These are phyloP conservation scores for Gasterosteus aculeatus DNA, from an alignment of 2,113 vertebrate species.

Conservation along the genomic window DNA sequence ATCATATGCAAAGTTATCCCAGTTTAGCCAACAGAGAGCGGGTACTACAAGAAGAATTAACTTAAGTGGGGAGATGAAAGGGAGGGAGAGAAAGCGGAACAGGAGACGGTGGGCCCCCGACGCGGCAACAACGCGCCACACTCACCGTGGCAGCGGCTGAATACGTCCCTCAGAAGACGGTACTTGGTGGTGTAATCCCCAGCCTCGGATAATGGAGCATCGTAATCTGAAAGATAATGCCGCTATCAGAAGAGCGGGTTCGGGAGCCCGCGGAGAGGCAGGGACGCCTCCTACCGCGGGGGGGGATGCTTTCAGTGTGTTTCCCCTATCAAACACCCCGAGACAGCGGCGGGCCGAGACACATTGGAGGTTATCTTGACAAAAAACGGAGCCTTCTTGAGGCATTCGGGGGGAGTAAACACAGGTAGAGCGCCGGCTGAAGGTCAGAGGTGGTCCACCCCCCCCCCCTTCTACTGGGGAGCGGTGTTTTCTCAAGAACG, in stretches of 20 bases:
- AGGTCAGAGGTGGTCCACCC: slow-evolving; percentile 48
- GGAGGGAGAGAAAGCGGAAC: slow-evolving; percentile 28
- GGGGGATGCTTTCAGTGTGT: slow-evolving; percentile 56
- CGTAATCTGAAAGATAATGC: slow-evolving; percentile 88
- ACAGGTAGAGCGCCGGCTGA: slow-evolving; percentile 26
- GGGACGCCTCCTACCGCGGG: slow-evolving; percentile 45
- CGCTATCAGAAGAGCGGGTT: slow-evolving; percentile 70
- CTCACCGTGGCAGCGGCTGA: slow-evolving; percentile 85
- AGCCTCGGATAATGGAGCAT: slow-evolving; percentile 90
- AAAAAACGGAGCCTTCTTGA: slow-evolving; percentile 48
- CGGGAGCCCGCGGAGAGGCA: slow-evolving; percentile 44
- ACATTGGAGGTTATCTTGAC: slow-evolving; percentile 66
- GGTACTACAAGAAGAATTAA: slow-evolving; percentile 62
- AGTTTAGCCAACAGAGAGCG: slow-evolving; percentile 51
- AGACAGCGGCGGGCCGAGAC: slow-evolving; percentile 54
- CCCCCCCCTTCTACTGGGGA: neutral
- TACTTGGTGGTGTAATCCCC: slow-evolving; percentile 93
- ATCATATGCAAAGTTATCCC: slow-evolving; percentile 61
- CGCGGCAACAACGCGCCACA: slow-evolving; percentile 17
- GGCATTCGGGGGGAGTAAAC: slow-evolving; percentile 32
- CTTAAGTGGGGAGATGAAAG: slow-evolving; percentile 53
- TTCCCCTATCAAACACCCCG: slow-evolving; percentile 66
- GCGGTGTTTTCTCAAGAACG: slow-evolving; percentile 23
- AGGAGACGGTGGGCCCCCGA: slow-evolving; percentile 24
- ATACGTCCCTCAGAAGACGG: slow-evolving; percentile 85